Evolutionary conservation across 2,888 invertebrate genomes (phyloP), one percentile per base, ranked within the genome.

Genomic region (Mycalesis mineus): DNA sequence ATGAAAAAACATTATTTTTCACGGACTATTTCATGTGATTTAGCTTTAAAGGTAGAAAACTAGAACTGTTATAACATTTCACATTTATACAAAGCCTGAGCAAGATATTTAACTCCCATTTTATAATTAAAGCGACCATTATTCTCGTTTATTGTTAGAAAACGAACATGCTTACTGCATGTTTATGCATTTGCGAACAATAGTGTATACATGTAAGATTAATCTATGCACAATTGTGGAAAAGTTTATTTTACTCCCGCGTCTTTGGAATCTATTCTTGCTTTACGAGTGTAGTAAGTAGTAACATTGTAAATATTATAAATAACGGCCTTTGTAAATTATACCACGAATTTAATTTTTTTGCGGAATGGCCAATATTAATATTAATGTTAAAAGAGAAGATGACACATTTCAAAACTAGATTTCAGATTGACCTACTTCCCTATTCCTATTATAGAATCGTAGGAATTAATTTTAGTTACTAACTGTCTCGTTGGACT

Each of bases 131-230:
- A 44, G 33, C 42, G 44, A 17, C 17, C 14, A 42, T 44, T 53
- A 53, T 44, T 22, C 52, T 36, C 52, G 41, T 29, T 51, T 36
- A 53, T 53, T 53, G 52, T 53, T 53, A 36, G 39, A 42, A 42
- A 53, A 44, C 42, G 28, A 52, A 53, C 36, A 22, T 53, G 14
- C 52, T 44, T 14, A 41, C 22, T 36, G 11, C 11, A 36, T 42
- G 14, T 44, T 15, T 42, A 22, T 36, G 52, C 41, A 42, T 33
- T 36, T 44, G 17, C 44, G n/a, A 44, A 53, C 42, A 53, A 53
- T 53, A 53, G 15, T 37, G 7, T 45, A 14, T 15, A 33, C 33
- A 33, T 36, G 28, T 37, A 49, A 28, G 49, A 28, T 39, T 49
- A 49, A 39, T 52, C 42, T 33, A 42, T 36, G 52, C 39, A 17